phyloP scores from a whole-genome alignment of 2,113 vertebrate species.

The Isichthys henryi region DNA sequence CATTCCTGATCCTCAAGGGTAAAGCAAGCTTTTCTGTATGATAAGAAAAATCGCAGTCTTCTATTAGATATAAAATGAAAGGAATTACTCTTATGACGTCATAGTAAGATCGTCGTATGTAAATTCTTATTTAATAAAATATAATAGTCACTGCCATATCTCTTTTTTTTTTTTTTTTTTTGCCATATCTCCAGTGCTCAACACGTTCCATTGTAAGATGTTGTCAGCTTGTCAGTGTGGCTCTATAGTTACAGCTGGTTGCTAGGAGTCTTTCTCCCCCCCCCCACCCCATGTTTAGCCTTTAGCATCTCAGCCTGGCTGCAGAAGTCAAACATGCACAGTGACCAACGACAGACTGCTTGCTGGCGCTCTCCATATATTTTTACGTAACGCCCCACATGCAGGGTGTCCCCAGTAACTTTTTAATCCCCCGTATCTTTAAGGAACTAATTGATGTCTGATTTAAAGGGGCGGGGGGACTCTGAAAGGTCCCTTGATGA shows the following conservation, averaged over 20 bases:
- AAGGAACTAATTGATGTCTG: neutral
- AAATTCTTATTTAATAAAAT: neutral
- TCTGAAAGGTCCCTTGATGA: conserved; percentile 8
- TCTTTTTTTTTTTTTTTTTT: too few relatives aligned
- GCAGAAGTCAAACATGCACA: neutral
- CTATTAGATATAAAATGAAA: neutral
- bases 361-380: neutral
- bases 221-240: neutral
- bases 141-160: neutral
- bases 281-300: neutral
- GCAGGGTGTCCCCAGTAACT: neutral
- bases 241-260: conserved; percentile 2
- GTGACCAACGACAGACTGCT: neutral
- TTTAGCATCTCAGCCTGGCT: neutral
- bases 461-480: neutral
- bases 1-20: neutral
- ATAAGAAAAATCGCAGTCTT: neutral
- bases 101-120: neutral
- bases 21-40: neutral
- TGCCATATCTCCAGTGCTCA: neutral
- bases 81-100: neutral
- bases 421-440: neutral
- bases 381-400: neutral
- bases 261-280: neutral
- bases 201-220: neutral